These are phyloP conservation scores for Porites evermanni DNA, from an alignment of 92 coral and sea anemone genomes.

Conservation along the genomic window DNA sequence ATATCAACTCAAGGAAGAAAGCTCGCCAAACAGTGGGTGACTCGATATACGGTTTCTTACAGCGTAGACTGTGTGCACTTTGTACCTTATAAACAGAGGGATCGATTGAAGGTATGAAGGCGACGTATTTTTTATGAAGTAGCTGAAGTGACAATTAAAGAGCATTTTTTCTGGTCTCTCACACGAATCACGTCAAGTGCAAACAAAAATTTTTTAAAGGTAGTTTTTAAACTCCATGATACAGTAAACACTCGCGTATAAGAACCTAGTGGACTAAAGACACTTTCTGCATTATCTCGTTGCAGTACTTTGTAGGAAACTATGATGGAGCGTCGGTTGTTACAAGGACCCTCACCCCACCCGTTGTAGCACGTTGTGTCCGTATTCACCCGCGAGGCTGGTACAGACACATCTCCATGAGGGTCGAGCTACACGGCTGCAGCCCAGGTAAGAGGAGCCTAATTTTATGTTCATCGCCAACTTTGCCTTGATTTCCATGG, in stretches of 20 bases:
- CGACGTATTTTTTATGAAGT: neutral
- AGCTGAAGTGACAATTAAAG: too few relatives aligned
- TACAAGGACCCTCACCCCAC: constrained; percentile 67
- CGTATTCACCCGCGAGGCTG: constrained; percentile 84
- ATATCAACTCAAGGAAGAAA: constrained; percentile 84
- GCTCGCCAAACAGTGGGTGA: constrained; percentile 75
- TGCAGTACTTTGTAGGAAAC: constrained; percentile 82
- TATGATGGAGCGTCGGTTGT: constrained; percentile 77
- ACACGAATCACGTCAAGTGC: too few relatives aligned
- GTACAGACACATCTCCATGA: constrained; percentile 84
- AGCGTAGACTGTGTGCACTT: constrained; percentile 84
- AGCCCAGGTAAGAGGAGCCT: constrained; percentile 64
- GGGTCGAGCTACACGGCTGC: constrained; percentile 83
- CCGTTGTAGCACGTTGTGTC: constrained; percentile 70
- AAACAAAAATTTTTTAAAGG: too few relatives aligned
- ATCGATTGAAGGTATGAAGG: constrained; percentile 47
- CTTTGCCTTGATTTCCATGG: too few relatives aligned
- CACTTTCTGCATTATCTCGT: neutral
- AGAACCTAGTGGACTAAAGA: too few relatives aligned
- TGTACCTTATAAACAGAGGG: constrained; percentile 62
- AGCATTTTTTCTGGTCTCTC: too few relatives aligned
- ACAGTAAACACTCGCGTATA: too few relatives aligned
- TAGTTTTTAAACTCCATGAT: too few relatives aligned
- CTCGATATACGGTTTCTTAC: constrained; percentile 62
- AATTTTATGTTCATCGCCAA: too few relatives aligned